Evolutionary conservation across 37 sponge, comb jelly and placozoan genomes (phyloP).

Genomic region (Hexactinellida sp.): DNA sequence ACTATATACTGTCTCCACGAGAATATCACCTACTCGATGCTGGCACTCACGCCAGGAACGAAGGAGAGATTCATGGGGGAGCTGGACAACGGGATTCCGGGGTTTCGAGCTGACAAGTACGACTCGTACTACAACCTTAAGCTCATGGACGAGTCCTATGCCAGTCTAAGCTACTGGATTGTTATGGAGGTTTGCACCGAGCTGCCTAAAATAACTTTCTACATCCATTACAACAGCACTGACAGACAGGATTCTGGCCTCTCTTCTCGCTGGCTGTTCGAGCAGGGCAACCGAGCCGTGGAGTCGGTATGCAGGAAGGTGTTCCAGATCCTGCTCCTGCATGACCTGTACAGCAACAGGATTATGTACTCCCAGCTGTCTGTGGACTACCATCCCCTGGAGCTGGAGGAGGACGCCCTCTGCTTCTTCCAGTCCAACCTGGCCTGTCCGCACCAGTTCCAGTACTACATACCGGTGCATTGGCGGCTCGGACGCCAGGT

Average conservation of each 20-base stretch:
- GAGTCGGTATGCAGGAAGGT: neutral
- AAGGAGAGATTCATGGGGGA: conserved; percentile 1
- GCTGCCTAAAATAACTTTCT: neutral
- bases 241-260: neutral
- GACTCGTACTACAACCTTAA: neutral
- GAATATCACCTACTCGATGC: conserved; percentile 12
- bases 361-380: neutral
- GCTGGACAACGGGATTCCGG: neutral
- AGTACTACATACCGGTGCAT: neutral
- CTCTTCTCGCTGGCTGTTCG: neutral
- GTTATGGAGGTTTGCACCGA: neutral
- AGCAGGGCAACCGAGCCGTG: neutral
- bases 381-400: neutral
- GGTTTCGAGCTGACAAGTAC: neutral
- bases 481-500: neutral
- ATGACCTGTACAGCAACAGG: neutral
- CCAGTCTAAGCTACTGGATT: neutral
- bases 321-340: neutral
- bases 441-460: neutral
- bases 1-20: neutral
- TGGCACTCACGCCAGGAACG: neutral
- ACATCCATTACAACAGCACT: neutral
- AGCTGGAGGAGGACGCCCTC: neutral
- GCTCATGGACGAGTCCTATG: neutral
- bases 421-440: conserved; percentile 3